Conservation (phyloP, 2,888 invertebrate species). For the Aphodius granarius region DNA sequence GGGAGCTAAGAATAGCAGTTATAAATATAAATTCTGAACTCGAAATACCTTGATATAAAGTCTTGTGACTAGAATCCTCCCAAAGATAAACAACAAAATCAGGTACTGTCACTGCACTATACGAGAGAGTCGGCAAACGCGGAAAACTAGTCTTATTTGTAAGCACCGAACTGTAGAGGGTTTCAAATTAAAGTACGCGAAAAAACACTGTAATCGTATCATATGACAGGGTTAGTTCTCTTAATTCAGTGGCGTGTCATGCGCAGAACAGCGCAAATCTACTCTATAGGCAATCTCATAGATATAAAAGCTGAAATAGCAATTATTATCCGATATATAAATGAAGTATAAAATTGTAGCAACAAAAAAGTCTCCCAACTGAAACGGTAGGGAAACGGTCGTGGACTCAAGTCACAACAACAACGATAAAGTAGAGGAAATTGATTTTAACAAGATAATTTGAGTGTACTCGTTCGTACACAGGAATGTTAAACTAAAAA, state of each 20-base stretch:
- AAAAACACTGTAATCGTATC: neutral
- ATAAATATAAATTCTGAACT: neutral
- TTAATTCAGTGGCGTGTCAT: neutral
- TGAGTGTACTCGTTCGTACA: conserved; percentile 15
- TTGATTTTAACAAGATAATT: conserved; percentile 51
- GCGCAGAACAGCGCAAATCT: neutral
- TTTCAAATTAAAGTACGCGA: neutral
- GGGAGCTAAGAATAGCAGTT: neutral
- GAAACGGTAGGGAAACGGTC: neutral
- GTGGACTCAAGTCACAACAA: neutral
- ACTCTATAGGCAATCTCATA: neutral
- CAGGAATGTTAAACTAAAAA: conserved; percentile 36
- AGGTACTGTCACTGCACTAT: no score
- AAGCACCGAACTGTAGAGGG: neutral
- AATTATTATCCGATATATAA: neutral
- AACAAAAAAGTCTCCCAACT: neutral
- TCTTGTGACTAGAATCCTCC: neutral
- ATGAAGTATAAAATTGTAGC: no score
- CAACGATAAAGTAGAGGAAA: conserved; percentile 35
- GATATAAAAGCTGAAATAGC: neutral
- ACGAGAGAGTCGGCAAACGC: neutral
- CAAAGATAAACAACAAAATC: neutral
- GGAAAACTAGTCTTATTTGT: neutral
- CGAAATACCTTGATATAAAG: neutral
- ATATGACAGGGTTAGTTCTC: conserved; percentile 15